Conservation (phyloP, 2,113 vertebrate species). For the Eclectus roratus region DNA sequence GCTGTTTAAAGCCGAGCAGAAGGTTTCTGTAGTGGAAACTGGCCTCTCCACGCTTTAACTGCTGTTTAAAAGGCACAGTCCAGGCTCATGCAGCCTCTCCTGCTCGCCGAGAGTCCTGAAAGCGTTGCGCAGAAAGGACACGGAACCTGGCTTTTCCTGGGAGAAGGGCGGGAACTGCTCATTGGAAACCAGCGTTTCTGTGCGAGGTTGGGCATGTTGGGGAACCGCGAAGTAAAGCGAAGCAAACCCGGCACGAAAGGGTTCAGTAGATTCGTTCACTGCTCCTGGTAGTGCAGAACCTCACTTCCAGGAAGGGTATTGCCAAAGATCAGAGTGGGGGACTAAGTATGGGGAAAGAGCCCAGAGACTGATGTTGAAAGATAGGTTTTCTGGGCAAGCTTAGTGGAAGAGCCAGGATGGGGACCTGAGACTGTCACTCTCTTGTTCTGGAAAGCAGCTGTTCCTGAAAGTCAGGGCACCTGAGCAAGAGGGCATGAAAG, state of each 20-base stretch:
- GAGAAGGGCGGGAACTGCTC: too few relatives aligned
- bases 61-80: background rate
- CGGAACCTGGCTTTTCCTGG: too few relatives aligned
- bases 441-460: background rate
- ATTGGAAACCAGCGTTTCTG: background rate
- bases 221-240: background rate
- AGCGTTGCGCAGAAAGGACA: too few relatives aligned
- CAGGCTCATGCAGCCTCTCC: background rate
- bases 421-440: too few relatives aligned
- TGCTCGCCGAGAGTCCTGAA: background rate
- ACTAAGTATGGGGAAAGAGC: background rate
- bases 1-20: too few relatives aligned
- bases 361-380: background rate
- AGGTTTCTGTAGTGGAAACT: too few relatives aligned
- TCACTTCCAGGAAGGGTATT: background rate
- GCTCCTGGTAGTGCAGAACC: background rate
- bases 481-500: background rate
- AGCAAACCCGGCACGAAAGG: background rate
- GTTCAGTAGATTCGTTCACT: fast-evolving
- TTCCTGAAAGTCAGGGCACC: background rate
- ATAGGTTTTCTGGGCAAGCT: background rate
- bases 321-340: background rate
- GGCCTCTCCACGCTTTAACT: too few relatives aligned
- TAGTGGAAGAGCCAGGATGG: background rate
- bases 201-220: background rate